Percentiles rank a stretch among this genome's conserved stretches.
Evolutionary conservation across 2,797 vertebrate species (phyloP).

Genomic region (Sternotherus odoratus): DNA sequence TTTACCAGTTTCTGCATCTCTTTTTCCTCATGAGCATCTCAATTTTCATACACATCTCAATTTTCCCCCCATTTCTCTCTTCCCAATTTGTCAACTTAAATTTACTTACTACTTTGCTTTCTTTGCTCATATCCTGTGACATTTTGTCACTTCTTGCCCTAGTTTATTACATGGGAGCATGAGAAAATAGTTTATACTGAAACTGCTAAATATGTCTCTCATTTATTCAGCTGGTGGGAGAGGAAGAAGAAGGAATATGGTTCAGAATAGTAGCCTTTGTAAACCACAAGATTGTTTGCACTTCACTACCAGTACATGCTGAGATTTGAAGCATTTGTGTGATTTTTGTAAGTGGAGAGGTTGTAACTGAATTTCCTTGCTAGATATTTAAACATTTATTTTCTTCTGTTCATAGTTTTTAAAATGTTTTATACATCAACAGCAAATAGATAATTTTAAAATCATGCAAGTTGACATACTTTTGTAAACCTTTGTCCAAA

Average conservation of each 20-base stretch:
- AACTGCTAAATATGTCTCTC: constrained; percentile 69
- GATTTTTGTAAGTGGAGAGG: constrained; percentile 65
- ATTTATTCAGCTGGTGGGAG: constrained; percentile 70
- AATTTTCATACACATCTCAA: neutral
- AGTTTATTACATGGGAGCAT: constrained; percentile 61
- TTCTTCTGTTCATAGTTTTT: no score
- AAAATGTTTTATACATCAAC: constrained; percentile 61
- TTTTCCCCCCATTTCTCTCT: neutral
- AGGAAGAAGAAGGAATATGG: constrained; percentile 55
- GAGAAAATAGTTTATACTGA: constrained; percentile 72
- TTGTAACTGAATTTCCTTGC: constrained; percentile 69
- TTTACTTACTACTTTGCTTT: constrained; percentile 41
- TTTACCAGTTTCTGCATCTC: neutral
- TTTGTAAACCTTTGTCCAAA: constrained; percentile 55
- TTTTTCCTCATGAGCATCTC: neutral
- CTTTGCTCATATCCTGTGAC: constrained; percentile 46
- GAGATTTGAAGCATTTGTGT: constrained; percentile 59
- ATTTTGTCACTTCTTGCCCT: constrained; percentile 54
- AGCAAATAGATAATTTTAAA: constrained; percentile 20
- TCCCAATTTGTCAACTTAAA: constrained; percentile 34
- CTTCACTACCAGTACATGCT: constrained; percentile 65
- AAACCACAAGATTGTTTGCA: constrained; percentile 65
- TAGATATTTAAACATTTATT: neutral
- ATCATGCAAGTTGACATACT: constrained; percentile 43
- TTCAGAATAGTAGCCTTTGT: constrained; percentile 68